Base-by-base conservation (phyloP, 2,797 vertebrate species). In the Neosilurus hyrtlii region DNA sequence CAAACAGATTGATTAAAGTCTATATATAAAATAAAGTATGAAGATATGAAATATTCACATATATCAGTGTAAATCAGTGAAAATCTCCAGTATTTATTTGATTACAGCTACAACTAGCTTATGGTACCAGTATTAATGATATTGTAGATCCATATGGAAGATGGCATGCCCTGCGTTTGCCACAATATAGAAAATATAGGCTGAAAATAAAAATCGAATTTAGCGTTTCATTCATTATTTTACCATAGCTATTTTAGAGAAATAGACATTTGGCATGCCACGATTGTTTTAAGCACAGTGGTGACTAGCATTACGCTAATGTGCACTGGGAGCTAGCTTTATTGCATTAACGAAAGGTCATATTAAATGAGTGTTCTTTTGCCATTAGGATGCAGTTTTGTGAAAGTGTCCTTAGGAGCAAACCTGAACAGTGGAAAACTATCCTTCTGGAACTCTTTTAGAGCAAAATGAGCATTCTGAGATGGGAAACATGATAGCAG, bases 291-390 rank as follows among this genome's bases (percentile, higher is more conserved):
- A 37, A 85, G 71, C 20, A 74, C 74, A 63, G 26, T 68, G 62
- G 82, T 51, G 66, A 84, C 82, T 85, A 82, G 83, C 65, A 82
- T 83, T 79, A 86, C 83, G 84, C 81, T 88, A 85, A 87, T 86
- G 86, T 86, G 70, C 79, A 26, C 84, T 59, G 63, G 83, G 83
- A 83, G 79, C 75, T 66, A 68, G 80, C 81, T 80, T 80, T 81
- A 76, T 82, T 72, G 79, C 85, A 75, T 78, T 86, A 86, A 85
- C 75, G 63, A 88, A 87, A 88, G 88, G 86, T 90, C 89, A 87
- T 82, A 81, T 86, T 66, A 75, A 80, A 87, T 82, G 78, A 87
- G 83, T 66, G 30, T 82, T 83, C 77, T 88, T 85, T 76, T 81
- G 56, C 78, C 83, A 86, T 89, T 86, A 88, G 87, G 82, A 86